Evolutionary conservation across 2,113 vertebrate species (phyloP), one percentile per base, ranked within the genome.

Genomic region (Naja naja): DNA sequence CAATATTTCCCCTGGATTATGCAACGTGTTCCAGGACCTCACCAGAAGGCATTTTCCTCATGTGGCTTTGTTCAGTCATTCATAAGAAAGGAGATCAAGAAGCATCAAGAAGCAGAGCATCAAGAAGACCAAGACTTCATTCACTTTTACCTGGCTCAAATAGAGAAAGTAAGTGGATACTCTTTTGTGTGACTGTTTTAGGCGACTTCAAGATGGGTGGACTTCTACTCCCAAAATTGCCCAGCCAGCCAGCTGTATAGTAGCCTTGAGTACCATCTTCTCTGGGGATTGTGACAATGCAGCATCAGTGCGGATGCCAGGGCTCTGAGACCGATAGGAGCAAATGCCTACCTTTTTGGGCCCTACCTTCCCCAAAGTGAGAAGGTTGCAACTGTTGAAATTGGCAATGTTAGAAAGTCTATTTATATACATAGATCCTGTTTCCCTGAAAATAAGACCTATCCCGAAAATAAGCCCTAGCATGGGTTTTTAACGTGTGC

Each of bases 141-240:
- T 93, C 94, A 95, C 89, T 96, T 95, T 55, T 97, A 96, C 90
- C 95, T 97, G 93, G 92, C 95, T 69, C 95, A 97, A 87, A 95
- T 97, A 47, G 93, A 94, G 45, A 95, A 96, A 96, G 97, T 96
- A 85, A 94, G 96, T 93, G 60, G 81, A n/a, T 34, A 23, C 43
- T 18, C 30, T 53, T 14, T 2, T 11, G 0, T 20, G 69, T 8
- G 16, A 81, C 69, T 81, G 6, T 20, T 49, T 49, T 39, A 56
- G 9, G 39, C 0, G 0, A 14, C 11, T 64, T 64, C 27, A 64
- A n/a, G 27, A 14, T n/a, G 60, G 60, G 27, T 5, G 27, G 60
- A 64, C 4, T n/a, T 64, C 11, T n/a, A n/a, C 60, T 30, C 27
- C 60, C 60, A 64, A 4, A 64, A 64, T 64, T 14, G 27, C 27